Evolutionary conservation across 2,113 vertebrate genomes (phyloP), one percentile per base, ranked within the genome.

Genomic region (Corythaixoides concolor): DNA sequence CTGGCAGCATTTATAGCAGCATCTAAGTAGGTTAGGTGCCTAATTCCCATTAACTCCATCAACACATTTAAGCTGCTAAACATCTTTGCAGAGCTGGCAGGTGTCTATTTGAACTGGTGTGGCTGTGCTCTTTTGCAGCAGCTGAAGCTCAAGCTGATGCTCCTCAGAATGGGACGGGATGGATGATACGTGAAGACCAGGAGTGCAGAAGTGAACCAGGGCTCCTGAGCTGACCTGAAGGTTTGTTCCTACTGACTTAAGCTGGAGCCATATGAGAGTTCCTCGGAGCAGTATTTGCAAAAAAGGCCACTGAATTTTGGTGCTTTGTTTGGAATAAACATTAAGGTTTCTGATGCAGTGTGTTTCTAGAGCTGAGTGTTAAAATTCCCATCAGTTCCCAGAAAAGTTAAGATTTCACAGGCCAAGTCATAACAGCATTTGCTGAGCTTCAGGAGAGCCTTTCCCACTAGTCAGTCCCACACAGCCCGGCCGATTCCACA

Each of bases 1-100:
- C 95, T 56, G 88, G 93, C 73, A 89, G 96, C 95, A 97, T 97
- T 96, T 97, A 97, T 97, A 97, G 95, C 77, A 95, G 89, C 93
- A 88, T 62, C 87, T 97, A 97, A 96, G 96, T 62, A 95, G 96
- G 96, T 96, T 96, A 97, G 92, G 85, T 97, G 82, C 96, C 93
- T 97, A 96, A 97, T 95, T 85, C 96, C 96, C 88, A 88, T 93
- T 96, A 96, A 96, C 93, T 88, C 88, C 95, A 88, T 27, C 39
- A 88, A 72, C 8, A 45, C 63, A 50, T 69, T 93, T 96, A 97
- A 97, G 95, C 95, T 94, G 89, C 82, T 96, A 16, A 96, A 73
- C 89, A 88, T 82, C 96, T 89, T 45, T 45, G 77, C 45, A 43
- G 53, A 84, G 91, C 89, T 64, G 93, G 55, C 18, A 63, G 86